A percentile compares a stretch with the other conserved stretches of the same genome.
These are phyloP conservation scores for Metridium senile DNA, from an alignment of 92 coral and sea anemone genomes.

Conservation along the genomic window DNA sequence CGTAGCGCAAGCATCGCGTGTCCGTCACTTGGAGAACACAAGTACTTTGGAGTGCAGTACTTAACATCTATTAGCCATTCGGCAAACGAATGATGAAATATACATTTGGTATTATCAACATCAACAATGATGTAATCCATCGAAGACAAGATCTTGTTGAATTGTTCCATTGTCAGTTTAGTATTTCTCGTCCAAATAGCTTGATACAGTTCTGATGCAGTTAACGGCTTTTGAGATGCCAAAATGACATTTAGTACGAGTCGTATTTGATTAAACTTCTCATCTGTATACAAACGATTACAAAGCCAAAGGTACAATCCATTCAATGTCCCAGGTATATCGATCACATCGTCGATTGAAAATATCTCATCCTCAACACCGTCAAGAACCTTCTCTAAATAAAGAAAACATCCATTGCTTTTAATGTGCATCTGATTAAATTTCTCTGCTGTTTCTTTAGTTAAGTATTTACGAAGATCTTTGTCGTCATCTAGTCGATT, in stretches of 20 bases:
- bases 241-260: conserved; percentile 80
- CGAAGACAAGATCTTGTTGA: conserved; percentile 59
- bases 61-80: conserved; percentile 98
- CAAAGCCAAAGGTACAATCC: conserved; percentile 96
- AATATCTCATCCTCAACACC: conserved; percentile 80
- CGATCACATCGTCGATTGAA: conserved; percentile 81
- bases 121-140: conserved; percentile 69
- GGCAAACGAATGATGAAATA: conserved; percentile 92
- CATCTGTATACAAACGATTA: conserved; percentile 85
- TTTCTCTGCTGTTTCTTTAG: conserved; percentile 90
- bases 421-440: conserved; percentile 97
- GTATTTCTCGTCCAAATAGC: conserved; percentile 84
- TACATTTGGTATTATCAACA: conserved; percentile 67
- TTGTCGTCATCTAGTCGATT: conserved; percentile 91
- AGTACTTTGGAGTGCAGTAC: conserved; percentile 90
- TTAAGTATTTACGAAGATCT: conserved; percentile 78
- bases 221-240: conserved; percentile 86
- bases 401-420: conserved; percentile 96
- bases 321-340: conserved; percentile 95
- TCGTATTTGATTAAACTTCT: conserved; percentile 76
- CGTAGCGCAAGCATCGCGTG: conserved; percentile 98
- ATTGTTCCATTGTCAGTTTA: conserved; percentile 51
- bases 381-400: conserved; percentile 92
- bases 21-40: conserved; percentile 88
- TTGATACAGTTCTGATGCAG: conserved; percentile 73